Base-by-base conservation (phyloP, 2,797 vertebrate genomes). In the Hybognathus amarus region DNA sequence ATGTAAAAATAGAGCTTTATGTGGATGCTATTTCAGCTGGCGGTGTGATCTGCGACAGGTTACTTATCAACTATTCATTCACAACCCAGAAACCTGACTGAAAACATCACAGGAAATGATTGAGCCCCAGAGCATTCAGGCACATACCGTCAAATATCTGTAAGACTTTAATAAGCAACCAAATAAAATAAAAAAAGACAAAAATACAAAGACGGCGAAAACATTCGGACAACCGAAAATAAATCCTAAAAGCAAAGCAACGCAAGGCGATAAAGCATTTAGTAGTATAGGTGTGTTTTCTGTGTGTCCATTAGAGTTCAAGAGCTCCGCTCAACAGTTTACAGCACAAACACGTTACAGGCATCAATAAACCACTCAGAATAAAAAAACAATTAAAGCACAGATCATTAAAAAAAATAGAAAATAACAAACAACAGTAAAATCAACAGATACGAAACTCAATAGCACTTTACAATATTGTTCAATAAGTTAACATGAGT, bases 101-200 rank as follows among this genome's bases (percentile, higher is more conserved):
- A 66, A 61, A 76, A 24, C 27, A 54, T 30, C 27, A 12, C 20
- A 69, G 17, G 67, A 52, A 70, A 70, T 56, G 20, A 59, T 47
- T n/a, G 74, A 77, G 38, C 61, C 47, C n/a, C 67, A 24, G 54
- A 83, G 77, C 40, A 83, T 70, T 66, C 42, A 83, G 50, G 50
- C 69, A 77, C 38, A 59, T 6, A 42, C 40, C 73, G 76, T 74
- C 54, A 7, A 73, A 84, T 84, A 80, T 80, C 36, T 15, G 36
- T 78, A 84, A 87, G 83, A 87, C 83, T 89, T 89, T 89, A 87
- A 89, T 87, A 86, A 86, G 75, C 85, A 89, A 86, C 80, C 63
- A 85, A 89, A 87, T 76, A 82, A 63, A 52, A 50, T 2, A 42
- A 66, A 87, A 79, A 69, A 86, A 73, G 68, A 75, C 69, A 77